phyloP scores from a whole-genome alignment of 2,113 vertebrate species.

The Stegastes partitus region DNA sequence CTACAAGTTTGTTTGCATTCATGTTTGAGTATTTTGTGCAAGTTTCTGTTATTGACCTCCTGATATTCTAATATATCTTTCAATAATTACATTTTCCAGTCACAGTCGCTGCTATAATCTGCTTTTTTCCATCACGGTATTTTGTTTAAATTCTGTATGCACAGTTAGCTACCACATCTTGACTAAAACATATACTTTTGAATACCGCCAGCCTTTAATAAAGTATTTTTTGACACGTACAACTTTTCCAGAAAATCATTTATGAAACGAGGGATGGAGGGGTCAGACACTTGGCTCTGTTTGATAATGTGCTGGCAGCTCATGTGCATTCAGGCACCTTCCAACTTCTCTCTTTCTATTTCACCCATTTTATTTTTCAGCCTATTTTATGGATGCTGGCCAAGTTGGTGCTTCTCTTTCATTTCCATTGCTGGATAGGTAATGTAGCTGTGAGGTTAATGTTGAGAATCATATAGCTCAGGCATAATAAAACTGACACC shows the following conservation, averaged over 20 bases:
- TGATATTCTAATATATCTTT: slow-evolving; percentile 11
- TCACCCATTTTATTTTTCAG: slow-evolving; percentile 49
- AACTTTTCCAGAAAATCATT: slow-evolving; percentile 36
- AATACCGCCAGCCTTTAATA: slow-evolving; percentile 60
- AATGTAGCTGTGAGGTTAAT: slow-evolving; percentile 79
- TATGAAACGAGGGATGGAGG: slow-evolving; percentile 6
- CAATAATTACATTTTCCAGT: slow-evolving; percentile 9
- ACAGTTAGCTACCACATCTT: slow-evolving; percentile 48
- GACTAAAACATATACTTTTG: slow-evolving; percentile 11
- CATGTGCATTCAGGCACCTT: slow-evolving; percentile 54
- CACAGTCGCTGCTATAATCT: slow-evolving; percentile 10
- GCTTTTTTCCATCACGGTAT: neutral
- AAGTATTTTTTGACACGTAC: slow-evolving; percentile 37
- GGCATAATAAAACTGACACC: slow-evolving; percentile 69
- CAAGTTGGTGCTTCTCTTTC: slow-evolving; percentile 38
- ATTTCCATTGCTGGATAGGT: slow-evolving; percentile 52
- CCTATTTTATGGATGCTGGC: slow-evolving; percentile 59
- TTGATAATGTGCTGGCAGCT: slow-evolving; percentile 59
- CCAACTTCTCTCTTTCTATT: slow-evolving; percentile 45
- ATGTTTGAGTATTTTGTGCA: neutral
- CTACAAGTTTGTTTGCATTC: slow-evolving; percentile 17
- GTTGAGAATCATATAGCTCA: slow-evolving; percentile 73
- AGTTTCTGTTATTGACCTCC: slow-evolving; percentile 23
- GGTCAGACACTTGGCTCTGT: slow-evolving; percentile 15
- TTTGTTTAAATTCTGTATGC: neutral